These are phyloP conservation scores for Cladopsammia gracilis DNA, from an alignment of 64 coral and sea anemone genomes.

Conservation along the genomic window DNA sequence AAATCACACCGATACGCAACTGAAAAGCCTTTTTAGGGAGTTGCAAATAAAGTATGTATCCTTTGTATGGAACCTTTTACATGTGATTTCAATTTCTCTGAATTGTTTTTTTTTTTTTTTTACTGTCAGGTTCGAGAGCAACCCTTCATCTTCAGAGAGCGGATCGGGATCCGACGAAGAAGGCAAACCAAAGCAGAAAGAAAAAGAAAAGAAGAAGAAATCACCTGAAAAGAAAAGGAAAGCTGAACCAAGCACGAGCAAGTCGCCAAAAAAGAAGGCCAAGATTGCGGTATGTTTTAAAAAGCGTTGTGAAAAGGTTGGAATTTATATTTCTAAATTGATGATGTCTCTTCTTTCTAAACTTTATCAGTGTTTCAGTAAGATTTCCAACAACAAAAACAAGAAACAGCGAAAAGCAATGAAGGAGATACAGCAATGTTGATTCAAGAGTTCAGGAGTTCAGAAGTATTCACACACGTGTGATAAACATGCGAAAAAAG, in stretches of 20 bases:
- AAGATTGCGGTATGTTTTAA: constrained; percentile 58
- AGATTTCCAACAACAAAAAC: too few species aligned
- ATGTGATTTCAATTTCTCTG: background rate
- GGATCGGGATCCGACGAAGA: constrained; percentile 71
- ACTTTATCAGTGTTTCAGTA: too few species aligned
- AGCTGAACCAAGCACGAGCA: constrained; percentile 49
- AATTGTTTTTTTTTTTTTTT: background rate
- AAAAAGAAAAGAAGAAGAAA: constrained; percentile 83
- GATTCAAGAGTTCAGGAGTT: background rate
- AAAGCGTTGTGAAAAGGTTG: too few species aligned
- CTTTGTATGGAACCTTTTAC: background rate
- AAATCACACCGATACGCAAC: too few species aligned
- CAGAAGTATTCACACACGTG: background rate
- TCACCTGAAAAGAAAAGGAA: constrained; percentile 89
- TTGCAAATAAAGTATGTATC: too few species aligned
- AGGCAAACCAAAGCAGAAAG: constrained; percentile 52
- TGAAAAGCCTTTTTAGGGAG: too few species aligned
- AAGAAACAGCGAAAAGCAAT: background rate
- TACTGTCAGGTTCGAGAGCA: constrained; percentile 84
- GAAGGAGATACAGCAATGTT: too few species aligned
- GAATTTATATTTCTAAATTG: too few species aligned
- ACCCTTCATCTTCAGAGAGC: constrained; percentile 74
- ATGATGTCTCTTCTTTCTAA: too few species aligned
- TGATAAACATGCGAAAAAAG: background rate
- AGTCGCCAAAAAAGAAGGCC: constrained; percentile 86